A percentile compares a stretch with the other conserved stretches of the same genome.
phyloP scores from a whole-genome alignment of 2,888 invertebrate species.

The Anagyrus pseudococci region DNA sequence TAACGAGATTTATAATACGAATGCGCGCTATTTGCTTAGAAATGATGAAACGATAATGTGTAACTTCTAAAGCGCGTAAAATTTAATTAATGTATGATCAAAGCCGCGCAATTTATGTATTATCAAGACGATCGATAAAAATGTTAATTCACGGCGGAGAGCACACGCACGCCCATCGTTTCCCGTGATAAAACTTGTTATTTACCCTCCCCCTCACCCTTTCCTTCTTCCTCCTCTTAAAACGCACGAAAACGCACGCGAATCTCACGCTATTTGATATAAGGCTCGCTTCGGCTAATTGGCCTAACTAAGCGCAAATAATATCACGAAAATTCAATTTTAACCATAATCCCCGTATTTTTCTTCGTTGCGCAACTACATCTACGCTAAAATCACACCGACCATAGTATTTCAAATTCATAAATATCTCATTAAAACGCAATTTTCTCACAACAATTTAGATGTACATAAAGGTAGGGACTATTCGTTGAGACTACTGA shows the following conservation, averaged over 20 bases:
- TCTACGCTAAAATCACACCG: too few relatives aligned
- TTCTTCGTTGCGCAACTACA: too few relatives aligned
- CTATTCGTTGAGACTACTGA: too few relatives aligned
- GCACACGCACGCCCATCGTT: slow-evolving; percentile 9
- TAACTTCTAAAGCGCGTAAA: slow-evolving; percentile 6
- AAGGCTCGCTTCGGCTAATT: slow-evolving; percentile 21
- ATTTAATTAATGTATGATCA: slow-evolving; percentile 32
- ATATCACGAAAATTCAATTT: too few relatives aligned
- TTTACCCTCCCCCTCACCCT: too few relatives aligned
- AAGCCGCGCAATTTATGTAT: slow-evolving; percentile 16
- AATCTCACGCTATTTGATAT: slow-evolving; percentile 25
- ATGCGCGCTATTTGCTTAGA: slow-evolving; percentile 18
- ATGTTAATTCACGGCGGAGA: slow-evolving; percentile 26
- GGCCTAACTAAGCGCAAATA: too few relatives aligned
- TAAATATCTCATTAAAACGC: too few relatives aligned
- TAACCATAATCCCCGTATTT: too few relatives aligned
- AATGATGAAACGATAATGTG: slow-evolving; percentile 31
- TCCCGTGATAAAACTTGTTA: slow-evolving; percentile 29
- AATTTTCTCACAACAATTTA: too few relatives aligned
- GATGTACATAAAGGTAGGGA: too few relatives aligned
- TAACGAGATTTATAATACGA: slow-evolving; percentile 30
- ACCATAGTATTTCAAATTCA: too few relatives aligned
- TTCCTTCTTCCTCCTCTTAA: too few relatives aligned
- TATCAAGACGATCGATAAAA: slow-evolving; percentile 29
- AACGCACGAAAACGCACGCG: slow-evolving; percentile 16